Conservation (phyloP, 1,140 invertebrate genomes). For the Drosophila aff. region DNA sequence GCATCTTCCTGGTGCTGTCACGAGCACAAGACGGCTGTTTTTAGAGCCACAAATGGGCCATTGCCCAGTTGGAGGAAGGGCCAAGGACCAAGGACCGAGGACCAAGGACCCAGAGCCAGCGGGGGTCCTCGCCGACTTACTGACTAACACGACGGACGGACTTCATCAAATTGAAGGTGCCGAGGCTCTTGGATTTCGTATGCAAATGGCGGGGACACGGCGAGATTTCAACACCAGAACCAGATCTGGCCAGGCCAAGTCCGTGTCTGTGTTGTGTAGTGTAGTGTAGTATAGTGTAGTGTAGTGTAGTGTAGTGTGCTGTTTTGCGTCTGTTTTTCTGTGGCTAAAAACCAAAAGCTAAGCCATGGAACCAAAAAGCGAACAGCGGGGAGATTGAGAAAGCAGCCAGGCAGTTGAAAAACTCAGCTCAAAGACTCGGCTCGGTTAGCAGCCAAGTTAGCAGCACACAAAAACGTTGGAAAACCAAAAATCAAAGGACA, state of each 20-base stretch:
- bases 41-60: constrained; percentile 16
- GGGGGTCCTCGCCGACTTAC: background rate
- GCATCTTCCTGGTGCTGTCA: constrained; percentile 29
- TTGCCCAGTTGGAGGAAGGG: constrained; percentile 1
- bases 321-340: constrained; percentile 15
- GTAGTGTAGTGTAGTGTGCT: background rate
- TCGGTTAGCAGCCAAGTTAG: constrained; percentile 17
- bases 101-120: constrained; percentile 3
- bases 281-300: constrained; percentile 5
- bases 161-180: constrained; percentile 61
- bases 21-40: constrained; percentile 28
- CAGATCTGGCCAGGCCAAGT: background rate
- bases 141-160: constrained; percentile 15
- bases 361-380: constrained; percentile 63
- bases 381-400: constrained; percentile 36
- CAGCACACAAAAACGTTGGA: constrained; percentile 6
- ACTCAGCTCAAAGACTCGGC: constrained; percentile 35
- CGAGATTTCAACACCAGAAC: constrained; percentile 15
- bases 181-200: constrained; percentile 39
- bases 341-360: constrained; percentile 61
- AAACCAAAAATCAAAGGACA: background rate
- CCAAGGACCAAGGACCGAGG: background rate
- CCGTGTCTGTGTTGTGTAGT: background rate
- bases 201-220: constrained; percentile 50
- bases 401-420: constrained; percentile 62